Conservation (phyloP, 2,888 invertebrate genomes). For the Geotrupes spiniger region DNA sequence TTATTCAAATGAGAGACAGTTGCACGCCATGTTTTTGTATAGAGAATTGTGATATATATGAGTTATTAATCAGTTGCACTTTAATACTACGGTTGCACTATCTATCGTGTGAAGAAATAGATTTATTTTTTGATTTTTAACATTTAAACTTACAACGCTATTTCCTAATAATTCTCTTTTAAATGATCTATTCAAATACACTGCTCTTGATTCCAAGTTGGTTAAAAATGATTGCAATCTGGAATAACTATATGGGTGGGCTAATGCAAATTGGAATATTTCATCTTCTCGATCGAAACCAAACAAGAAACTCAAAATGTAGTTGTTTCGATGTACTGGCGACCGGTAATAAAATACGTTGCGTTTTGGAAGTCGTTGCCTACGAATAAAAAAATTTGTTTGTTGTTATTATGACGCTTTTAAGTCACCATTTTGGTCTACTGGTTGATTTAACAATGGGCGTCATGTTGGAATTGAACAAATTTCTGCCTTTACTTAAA, state of each 20-base stretch:
- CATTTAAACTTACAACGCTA: constrained; percentile 55
- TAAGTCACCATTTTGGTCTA: constrained; percentile 83
- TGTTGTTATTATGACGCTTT: not conserved
- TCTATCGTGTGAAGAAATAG: too few species aligned
- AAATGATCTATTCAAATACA: constrained; percentile 57
- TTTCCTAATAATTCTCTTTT: constrained; percentile 69
- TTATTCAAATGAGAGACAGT: too few species aligned
- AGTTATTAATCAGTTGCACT: too few species aligned
- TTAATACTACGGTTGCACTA: too few species aligned
- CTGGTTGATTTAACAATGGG: constrained; percentile 91
- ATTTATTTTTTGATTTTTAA: not conserved
- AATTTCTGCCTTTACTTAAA: constrained; percentile 85
- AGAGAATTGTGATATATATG: too few species aligned
- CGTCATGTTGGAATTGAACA: constrained; percentile 88
- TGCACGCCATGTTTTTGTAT: too few species aligned
- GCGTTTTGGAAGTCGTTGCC: constrained; percentile 76
- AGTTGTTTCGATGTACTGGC: constrained; percentile 81
- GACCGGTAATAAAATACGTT: constrained; percentile 93
- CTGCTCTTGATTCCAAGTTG: constrained; percentile 62
- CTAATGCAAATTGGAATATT: constrained; percentile 90
- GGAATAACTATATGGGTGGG: constrained; percentile 94
- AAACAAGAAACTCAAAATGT: constrained; percentile 91
- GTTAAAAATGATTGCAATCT: constrained; percentile 82
- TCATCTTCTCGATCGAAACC: constrained; percentile 94
- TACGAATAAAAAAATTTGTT: constrained; percentile 37